Evolutionary conservation across 2,797 vertebrate genomes (phyloP), one percentile per base, ranked within the genome.

Genomic region (Hylomyscus alleni): DNA sequence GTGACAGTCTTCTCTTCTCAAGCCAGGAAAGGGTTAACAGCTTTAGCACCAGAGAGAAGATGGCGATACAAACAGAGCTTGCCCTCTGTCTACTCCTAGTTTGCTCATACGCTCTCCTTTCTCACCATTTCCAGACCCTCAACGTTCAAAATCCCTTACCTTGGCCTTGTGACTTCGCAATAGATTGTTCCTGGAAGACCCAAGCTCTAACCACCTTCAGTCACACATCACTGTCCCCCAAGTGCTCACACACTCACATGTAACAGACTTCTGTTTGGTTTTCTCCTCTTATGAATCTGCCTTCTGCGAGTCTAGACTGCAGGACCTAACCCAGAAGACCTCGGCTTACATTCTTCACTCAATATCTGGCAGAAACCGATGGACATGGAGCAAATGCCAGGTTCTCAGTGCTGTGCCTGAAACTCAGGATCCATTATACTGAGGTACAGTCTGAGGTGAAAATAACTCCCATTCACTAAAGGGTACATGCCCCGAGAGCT

Each of bases 251-350:
- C 6, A 11, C 47, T 31, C 40, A 58, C 1, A 5, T 24, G 72
- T 15, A 56, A 69, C 65, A 69, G 81, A 78, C 12, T 3, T 65
- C 12, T 50, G 14, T 37, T 65, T 54, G 5, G 9, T 76, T 80
- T 94, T 93, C 84, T 93, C 84, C 93, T 62, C 87, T 50, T 69
- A 2, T 58, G 54, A 77, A 65, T 88, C 26, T 72, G 31, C 60
- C 67, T 77, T 52, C 78, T 29, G 9, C 26, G 22, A 24, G 29
- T 84, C 82, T 80, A 31, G 40, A 73, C 56, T 69, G 47, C 11
- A 77, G 47, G 24, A 5, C 9, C 67, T 56, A 31, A 17, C 3
- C 3, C 60, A 29, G 37, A 82, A 29, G 40, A 17, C 12, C n/a
- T 88, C 50, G 15, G 56, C 50, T 83, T 69, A 22, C 47, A 54